Evolutionary conservation across 2,797 vertebrate species (phyloP).

Genomic region (Echiichthys vipera): DNA sequence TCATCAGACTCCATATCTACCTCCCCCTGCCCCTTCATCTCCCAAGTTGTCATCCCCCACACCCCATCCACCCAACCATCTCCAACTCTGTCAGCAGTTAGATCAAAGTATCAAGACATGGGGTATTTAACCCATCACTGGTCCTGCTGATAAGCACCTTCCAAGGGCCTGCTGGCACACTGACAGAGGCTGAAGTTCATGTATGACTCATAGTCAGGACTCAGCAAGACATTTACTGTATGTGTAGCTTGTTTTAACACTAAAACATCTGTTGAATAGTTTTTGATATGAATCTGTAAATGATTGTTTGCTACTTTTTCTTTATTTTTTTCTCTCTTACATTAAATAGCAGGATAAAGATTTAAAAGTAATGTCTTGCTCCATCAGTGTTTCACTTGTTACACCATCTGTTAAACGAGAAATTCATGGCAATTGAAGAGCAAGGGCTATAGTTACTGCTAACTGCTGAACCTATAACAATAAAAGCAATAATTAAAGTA

Average conservation of each 20-base stretch:
- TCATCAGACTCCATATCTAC: constrained; percentile 47
- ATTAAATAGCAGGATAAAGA: neutral
- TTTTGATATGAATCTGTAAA: no score
- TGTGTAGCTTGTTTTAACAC: neutral
- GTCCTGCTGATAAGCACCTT: constrained; percentile 68
- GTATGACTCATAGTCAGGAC: no score
- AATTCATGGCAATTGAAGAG: neutral
- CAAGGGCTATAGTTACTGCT: neutral
- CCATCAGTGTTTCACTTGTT: neutral
- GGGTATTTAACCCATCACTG: constrained; percentile 70
- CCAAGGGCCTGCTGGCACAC: constrained; percentile 51
- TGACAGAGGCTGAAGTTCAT: constrained; percentile 31
- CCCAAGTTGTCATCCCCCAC: constrained; percentile 56
- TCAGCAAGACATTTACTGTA: constrained; percentile 6
- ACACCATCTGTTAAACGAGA: neutral
- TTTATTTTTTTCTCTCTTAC: neutral
- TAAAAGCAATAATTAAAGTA: neutral
- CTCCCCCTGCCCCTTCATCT: constrained; percentile 25
- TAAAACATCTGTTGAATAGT: neutral
- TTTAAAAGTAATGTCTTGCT: neutral
- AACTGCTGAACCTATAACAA: neutral
- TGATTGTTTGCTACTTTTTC: neutral
- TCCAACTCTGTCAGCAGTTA: constrained; percentile 61
- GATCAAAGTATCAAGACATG: constrained; percentile 72
- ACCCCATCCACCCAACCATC: constrained; percentile 48